Evolutionary conservation across 2,113 vertebrate species (phyloP), one percentile per base, ranked within the genome.

Genomic region (Falco punctatus): DNA sequence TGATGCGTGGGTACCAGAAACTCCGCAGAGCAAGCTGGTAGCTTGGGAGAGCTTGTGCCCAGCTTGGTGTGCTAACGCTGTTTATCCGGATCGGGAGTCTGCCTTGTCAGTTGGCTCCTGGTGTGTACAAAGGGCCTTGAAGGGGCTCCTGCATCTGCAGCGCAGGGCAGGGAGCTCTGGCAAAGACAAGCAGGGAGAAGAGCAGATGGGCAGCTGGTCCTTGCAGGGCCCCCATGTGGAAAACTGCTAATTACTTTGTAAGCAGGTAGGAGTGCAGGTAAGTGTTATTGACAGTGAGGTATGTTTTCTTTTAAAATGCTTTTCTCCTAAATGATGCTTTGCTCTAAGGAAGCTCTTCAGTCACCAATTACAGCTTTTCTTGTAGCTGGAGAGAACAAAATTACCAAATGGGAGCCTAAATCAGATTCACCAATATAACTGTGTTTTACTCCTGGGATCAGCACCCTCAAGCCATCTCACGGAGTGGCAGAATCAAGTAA

Each of bases 301-400:
- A 65, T 5, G 20, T 42, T 65, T 90, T 64, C 20, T 52, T 40
- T 74, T 61, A 62, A 83, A 93, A 82, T n/a, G 42, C 8, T 84
- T 32, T 90, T 88, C 88, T 64, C 69, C 59, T 71, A 81, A 91
- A 78, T 5, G 21, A 58, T 27, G 22, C n/a, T 94, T 92, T 27
- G 40, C 67, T 95, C 28, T 73, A 70, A 90, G 72, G 83, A 92
- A 95, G 86, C 48, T 91, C 46, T 95, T 94, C 77, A 84, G 86
- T 78, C 86, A 94, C 79, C 71, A 95, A n/a, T 91, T 92, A 81
- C 1, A 1, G 51, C 67, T 81, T 88, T 77, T 65, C 54, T 73
- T 91, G 64, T 38, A 90, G 49, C 57, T 13, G 20, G 24, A 87
- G 59, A 87, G 87, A 93, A 90, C 15, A 95, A 90, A 91, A 92